Base-by-base conservation (phyloP, 2,888 invertebrate species). In the Plagodis dolabraria region DNA sequence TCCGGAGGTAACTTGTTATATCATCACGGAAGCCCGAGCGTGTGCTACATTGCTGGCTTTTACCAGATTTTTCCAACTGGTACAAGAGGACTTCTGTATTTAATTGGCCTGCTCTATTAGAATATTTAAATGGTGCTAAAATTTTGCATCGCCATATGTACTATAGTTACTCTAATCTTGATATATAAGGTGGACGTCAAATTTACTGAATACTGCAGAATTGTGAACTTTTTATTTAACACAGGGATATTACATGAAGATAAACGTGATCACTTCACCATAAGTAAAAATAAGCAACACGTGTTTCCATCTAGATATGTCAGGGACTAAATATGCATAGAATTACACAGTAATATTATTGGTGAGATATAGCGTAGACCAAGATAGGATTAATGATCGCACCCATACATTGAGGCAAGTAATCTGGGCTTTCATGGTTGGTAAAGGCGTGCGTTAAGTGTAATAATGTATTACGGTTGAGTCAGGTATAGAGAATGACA, bases 191-290 rank as follows among this genome's bases (percentile, higher is more conserved):
- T 22, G 4, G 4, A 22, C 4, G 22, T 22, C 2, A 22, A 22
- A 22, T 22, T 22, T 22, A 22, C n/a, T n/a, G n/a, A n/a, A n/a
- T n/a, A n/a, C 4, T 22, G 22, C 22, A 22, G 1, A 22, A 4
- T 22, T 22, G 4, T 2, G 22, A 4, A 22, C 22, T 22, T 22
- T 22, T 2, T 22, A 22, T 22, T 22, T 22, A n/a, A n/a, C n/a
- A n/a, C n/a, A n/a, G n/a, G n/a, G n/a, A n/a, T n/a, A n/a, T n/a
- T n/a, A 76, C 83, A 89, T 88, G 85, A 86, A 85, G 72, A 70
- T 71, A 74, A 67, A 79, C 75, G 82, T n/a, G n/a, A 88, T 87
- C 83, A 81, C 86, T 87, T 83, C 83, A 88, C 89, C 86, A 81
- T 81, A 83, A 74, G 77, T 71, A 63, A 67, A 69, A 74, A 77